Conservation (phyloP, 2,797 vertebrate genomes). For the Periophthalmus magnuspinnatus region DNA sequence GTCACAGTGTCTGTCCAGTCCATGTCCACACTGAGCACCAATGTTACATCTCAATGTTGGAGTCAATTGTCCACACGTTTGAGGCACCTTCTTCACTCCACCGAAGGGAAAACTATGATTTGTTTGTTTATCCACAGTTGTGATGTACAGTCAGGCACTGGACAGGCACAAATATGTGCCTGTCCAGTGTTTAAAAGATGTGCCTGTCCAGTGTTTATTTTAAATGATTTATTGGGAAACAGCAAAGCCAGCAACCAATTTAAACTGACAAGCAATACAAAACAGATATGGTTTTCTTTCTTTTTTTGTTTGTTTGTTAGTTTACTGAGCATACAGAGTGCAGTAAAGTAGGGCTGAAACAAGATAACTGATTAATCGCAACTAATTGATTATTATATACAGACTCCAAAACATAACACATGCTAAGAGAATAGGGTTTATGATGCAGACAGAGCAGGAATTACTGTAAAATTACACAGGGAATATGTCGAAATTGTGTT, state of each 20-base stretch:
- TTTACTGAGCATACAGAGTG: too few species aligned
- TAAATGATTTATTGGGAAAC: constrained; percentile 27
- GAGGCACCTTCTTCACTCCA: constrained; percentile 6
- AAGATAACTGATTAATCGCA: too few species aligned
- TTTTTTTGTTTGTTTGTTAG: too few species aligned
- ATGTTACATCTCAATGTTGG: constrained; percentile 25
- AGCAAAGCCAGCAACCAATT: constrained; percentile 37
- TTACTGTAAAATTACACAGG: too few species aligned
- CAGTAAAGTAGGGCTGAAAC: too few species aligned
- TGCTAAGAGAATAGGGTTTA: too few species aligned
- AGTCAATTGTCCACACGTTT: constrained; percentile 36
- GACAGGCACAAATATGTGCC: constrained; percentile 17
- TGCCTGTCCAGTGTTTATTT: constrained; percentile 38
- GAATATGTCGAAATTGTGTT: too few species aligned
- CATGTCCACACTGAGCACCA: constrained; percentile 43
- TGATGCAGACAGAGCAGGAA: too few species aligned
- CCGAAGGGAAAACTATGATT: constrained; percentile 24
- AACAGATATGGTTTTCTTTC: too few species aligned
- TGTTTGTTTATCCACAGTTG: constrained; percentile 48
- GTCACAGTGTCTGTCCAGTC: constrained; percentile 35
- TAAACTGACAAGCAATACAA: neutral
- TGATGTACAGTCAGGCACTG: constrained; percentile 14
- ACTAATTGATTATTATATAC: too few species aligned
- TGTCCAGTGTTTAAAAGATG: constrained; percentile 24
- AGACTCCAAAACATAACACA: too few species aligned